Percentiles rank a stretch among this genome's conserved stretches.
These are phyloP conservation scores for Forbesichthys papilliferus DNA, from an alignment of 2,113 vertebrate species.

Conservation along the genomic window DNA sequence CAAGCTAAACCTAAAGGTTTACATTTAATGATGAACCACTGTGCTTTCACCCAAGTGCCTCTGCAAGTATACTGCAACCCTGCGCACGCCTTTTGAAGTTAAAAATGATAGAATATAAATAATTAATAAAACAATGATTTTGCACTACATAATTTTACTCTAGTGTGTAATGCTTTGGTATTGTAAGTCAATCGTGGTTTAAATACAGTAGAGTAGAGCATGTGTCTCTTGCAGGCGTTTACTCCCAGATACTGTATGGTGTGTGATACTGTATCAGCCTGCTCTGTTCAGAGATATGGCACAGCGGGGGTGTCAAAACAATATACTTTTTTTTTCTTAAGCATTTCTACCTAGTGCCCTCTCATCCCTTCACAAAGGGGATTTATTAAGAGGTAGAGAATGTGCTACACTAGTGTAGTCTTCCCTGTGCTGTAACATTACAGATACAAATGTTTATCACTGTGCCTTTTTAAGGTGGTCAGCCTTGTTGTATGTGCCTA, in stretches of 20 bases:
- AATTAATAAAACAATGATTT: background rate
- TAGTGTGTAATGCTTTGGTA: slow-evolving; percentile 18
- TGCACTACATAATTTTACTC: slow-evolving; percentile 35
- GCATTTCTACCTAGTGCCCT: slow-evolving; percentile 16
- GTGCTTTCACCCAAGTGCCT: slow-evolving; percentile 64
- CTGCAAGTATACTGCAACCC: slow-evolving; percentile 47
- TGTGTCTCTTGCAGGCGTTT: background rate
- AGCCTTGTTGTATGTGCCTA: slow-evolving; percentile 32
- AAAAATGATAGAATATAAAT: slow-evolving; percentile 3
- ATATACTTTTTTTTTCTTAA: slow-evolving; percentile 32
- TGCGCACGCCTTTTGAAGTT: slow-evolving; percentile 18
- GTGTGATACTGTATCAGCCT: slow-evolving; percentile 31
- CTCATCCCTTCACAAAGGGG: slow-evolving; percentile 17
- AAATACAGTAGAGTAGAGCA: background rate
- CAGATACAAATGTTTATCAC: slow-evolving; percentile 19
- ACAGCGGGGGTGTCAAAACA: no score
- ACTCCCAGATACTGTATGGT: slow-evolving; percentile 16
- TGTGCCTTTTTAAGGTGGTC: slow-evolving; percentile 40
- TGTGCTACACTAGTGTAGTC: slow-evolving; percentile 35
- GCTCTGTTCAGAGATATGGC: background rate
- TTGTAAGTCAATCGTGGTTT: background rate
- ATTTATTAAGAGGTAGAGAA: slow-evolving; percentile 20
- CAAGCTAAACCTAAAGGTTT: slow-evolving; percentile 12
- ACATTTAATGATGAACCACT: background rate
- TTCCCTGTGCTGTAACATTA: slow-evolving; percentile 34